phyloP scores from a whole-genome alignment of 1,140 invertebrate species.

The Charaxes varanes region DNA sequence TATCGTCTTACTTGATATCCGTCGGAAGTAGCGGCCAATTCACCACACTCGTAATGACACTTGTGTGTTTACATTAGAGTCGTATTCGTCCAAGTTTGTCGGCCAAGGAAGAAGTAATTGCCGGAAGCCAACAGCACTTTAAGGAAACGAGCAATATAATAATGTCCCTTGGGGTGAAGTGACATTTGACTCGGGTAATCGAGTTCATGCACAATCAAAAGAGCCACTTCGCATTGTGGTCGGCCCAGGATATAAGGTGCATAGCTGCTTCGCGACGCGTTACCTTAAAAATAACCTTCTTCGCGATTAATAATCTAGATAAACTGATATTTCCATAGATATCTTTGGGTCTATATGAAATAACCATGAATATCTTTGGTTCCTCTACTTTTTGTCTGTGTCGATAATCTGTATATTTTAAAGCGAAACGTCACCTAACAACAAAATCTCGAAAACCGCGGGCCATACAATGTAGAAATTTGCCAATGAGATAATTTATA shows the following conservation, averaged over 20 bases:
- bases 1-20: constrained; percentile 47
- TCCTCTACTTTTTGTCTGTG: too few species aligned
- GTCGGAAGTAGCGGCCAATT: constrained; percentile 54
- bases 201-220: constrained; percentile 55
- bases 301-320: constrained; percentile 13
- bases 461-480: too few species aligned
- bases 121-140: constrained; percentile 55
- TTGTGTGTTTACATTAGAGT: constrained; percentile 38
- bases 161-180: constrained; percentile 51
- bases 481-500: too few species aligned
- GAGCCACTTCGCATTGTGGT: constrained; percentile 49
- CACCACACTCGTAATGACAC: constrained; percentile 36
- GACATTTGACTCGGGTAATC: constrained; percentile 68
- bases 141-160: constrained; percentile 60
- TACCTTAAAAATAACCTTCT: constrained; percentile 26
- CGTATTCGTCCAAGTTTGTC: constrained; percentile 37
- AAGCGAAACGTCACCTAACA: too few species aligned
- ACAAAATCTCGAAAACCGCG: too few species aligned
- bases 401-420: too few species aligned
- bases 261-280: constrained; percentile 24
- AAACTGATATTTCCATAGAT: constrained; percentile 6
- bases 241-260: constrained; percentile 52
- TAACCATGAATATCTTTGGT: too few species aligned
- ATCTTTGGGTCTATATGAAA: background rate
- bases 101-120: constrained; percentile 62